These are phyloP conservation scores for Aplidium turbinatum DNA, from an alignment of 23 tunicate genomes.

Conservation along the genomic window DNA sequence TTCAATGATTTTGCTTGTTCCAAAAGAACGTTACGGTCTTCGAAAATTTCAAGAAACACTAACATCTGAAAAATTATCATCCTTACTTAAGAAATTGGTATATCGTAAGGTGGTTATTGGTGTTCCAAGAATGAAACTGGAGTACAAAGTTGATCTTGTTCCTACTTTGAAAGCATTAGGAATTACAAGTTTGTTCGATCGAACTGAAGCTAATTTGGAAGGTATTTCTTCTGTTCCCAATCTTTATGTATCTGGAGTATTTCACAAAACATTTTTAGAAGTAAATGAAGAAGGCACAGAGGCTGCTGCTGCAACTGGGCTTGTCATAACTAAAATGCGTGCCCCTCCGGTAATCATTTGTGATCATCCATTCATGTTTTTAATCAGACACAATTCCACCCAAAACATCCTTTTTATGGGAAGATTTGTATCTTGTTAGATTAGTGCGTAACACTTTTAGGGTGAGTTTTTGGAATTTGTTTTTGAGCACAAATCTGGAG, in stretches of 20 bases:
- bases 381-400: constrained; percentile 66
- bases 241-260: constrained; percentile 43
- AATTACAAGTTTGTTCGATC: constrained; percentile 37
- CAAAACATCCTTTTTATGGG: constrained; percentile 62
- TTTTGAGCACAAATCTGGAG: too few relatives aligned
- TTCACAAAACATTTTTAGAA: constrained; percentile 80
- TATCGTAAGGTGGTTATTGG: constrained; percentile 30
- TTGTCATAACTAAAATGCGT: constrained; percentile 10
- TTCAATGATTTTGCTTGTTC: constrained; percentile 67
- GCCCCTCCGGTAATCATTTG: constrained; percentile 43
- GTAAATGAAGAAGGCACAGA: constrained; percentile 93
- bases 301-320: constrained; percentile 88
- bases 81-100: not conserved
- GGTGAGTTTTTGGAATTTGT: too few relatives aligned
- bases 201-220: constrained; percentile 30
- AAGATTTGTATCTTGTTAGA: constrained; percentile 30
- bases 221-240: constrained; percentile 39
- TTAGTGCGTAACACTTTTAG: too few relatives aligned
- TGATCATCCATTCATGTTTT: constrained; percentile 81
- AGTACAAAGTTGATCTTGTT: constrained; percentile 23
- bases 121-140: constrained; percentile 69
- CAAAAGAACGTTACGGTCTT: constrained; percentile 50
- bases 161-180: constrained; percentile 44
- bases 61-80: not conserved
- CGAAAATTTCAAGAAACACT: constrained; percentile 14